Evolutionary conservation across 1,140 invertebrate species (phyloP).

Genomic region (Lasioglossum baleicum): DNA sequence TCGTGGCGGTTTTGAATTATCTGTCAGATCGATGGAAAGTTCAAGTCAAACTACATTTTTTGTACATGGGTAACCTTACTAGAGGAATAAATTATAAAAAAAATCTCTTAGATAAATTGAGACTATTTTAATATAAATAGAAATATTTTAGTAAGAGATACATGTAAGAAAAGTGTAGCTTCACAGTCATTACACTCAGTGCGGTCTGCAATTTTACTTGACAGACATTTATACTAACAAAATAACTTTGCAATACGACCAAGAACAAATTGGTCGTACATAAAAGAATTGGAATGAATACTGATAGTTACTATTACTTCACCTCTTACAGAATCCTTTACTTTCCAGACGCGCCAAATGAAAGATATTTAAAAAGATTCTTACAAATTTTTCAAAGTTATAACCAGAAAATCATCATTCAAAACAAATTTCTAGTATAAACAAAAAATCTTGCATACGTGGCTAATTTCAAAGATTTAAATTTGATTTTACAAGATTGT

Average conservation of each 20-base stretch:
- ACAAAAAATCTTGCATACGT: neutral
- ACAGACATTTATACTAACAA: constrained; percentile 20
- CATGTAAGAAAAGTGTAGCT: constrained; percentile 29
- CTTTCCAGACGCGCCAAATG: constrained; percentile 16
- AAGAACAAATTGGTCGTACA: constrained; percentile 41
- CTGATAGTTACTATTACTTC: constrained; percentile 55
- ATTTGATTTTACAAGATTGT: constrained; percentile 11
- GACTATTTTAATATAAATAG: constrained; percentile 7
- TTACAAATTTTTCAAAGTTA: constrained; percentile 3
- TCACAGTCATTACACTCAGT: constrained; percentile 25
- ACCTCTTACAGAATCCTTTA: constrained; percentile 29
- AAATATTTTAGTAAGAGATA: neutral
- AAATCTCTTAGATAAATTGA: neutral
- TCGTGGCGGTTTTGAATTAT: neutral
- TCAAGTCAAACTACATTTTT: constrained; percentile 26
- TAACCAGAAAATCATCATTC: neutral
- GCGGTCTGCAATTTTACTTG: constrained; percentile 9
- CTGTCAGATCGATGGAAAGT: constrained; percentile 14
- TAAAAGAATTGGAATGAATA: constrained; percentile 68
- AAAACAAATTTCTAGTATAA: neutral
- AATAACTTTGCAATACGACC: constrained; percentile 12
- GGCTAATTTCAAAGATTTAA: neutral
- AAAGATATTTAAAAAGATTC: constrained; percentile 7
- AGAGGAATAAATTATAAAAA: neutral
- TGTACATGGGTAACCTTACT: constrained; percentile 12